A percentile compares a stretch with the other conserved stretches of the same genome.
Evolutionary conservation across 2,797 vertebrate genomes (phyloP).

Genomic region (Pachyuromys duprasi): DNA sequence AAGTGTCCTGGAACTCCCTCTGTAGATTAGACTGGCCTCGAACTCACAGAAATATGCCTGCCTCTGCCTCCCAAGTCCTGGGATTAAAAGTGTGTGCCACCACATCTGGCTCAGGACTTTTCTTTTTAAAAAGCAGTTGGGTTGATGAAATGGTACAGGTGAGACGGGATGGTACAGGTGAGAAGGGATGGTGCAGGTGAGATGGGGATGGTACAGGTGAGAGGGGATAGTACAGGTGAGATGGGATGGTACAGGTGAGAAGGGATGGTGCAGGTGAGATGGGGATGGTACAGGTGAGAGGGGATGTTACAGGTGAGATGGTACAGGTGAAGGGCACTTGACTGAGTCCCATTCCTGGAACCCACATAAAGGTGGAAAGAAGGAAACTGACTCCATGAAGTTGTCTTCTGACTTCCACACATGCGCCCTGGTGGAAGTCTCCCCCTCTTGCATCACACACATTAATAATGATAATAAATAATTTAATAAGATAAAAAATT

Average conservation of each 20-base stretch:
- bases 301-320: too few relatives aligned
- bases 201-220: too few relatives aligned
- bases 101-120: background rate
- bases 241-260: too few relatives aligned
- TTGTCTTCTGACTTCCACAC: background rate
- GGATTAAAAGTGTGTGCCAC: background rate
- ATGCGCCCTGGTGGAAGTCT: too few relatives aligned
- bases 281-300: too few relatives aligned
- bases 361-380: background rate
- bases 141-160: background rate
- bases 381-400: background rate
- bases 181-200: too few relatives aligned
- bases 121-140: constrained; percentile 9
- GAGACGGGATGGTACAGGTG: too few relatives aligned
- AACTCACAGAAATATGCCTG: background rate
- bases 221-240: too few relatives aligned
- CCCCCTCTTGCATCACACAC: background rate
- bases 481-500: background rate
- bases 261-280: too few relatives aligned
- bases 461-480: background rate
- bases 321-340: background rate
- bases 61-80: background rate
- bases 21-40: background rate
- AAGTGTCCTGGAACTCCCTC: background rate
- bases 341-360: background rate